Evolutionary conservation across 2,888 invertebrate species (phyloP), one percentile per base, ranked within the genome.

Genomic region (Parthenolecanium corni): DNA sequence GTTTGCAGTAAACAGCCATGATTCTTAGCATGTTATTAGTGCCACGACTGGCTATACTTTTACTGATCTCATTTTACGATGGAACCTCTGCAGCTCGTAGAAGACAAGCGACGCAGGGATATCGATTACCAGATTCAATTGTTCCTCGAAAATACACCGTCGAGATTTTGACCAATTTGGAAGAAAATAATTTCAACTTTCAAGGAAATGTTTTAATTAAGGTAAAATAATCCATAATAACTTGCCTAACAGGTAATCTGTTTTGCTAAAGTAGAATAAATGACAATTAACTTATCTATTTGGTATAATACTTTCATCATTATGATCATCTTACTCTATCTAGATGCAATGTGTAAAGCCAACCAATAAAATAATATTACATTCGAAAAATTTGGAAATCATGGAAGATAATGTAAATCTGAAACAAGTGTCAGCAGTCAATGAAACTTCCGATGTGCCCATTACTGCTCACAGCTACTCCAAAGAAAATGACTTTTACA

Each of bases 301-400:
- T 31, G 31, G 31, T 31, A 31, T 12, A 2, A 12, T 25, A 9
- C 12, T 12, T 12, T 2, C 20, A 18, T 6, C n/a, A 6, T 21
- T 14, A 12, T n/a, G 18, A 20, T 23, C 36, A 6, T 25, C 12
- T 2, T 25, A 16, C 1, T 23, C 61, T 3, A 18, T 65, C n/a
- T 66, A 70, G 70, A 66, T 80, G 14, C 72, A 72, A 67, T 77
- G 78, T 5, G 69, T 72, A 36, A 73, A 77, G 61, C 71, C 78
- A 0, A 82, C 83, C 0, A 75, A 76, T 11, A 80, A 80, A 67
- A 81, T 86, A 38, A 79, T 82, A 0, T 74, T 86, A 12, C 86
- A 86, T 72, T 78, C 82, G 0, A 52, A 57, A 21, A 18, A 49
- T 14, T 23, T 57, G 42, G 47, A 57, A 6, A 56, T 64, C 11